Percentiles rank a stretch among this genome's conserved stretches.
These are phyloP conservation scores for Hymenochirus boettgeri DNA, from an alignment of 2,113 vertebrate species.

Conservation along the genomic window DNA sequence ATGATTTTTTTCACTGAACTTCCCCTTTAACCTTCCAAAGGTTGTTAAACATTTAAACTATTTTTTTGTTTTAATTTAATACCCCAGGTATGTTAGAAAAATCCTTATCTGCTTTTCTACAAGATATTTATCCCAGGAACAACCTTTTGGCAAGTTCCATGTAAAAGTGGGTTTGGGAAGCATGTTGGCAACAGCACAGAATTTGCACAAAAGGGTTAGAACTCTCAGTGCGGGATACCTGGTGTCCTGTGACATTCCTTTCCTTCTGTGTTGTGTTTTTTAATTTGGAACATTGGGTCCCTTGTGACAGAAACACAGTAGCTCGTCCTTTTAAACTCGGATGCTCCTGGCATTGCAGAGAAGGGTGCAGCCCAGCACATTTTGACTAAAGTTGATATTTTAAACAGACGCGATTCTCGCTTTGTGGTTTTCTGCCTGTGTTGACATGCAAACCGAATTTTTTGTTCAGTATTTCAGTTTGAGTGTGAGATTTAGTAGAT, in stretches of 20 bases:
- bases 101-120: too few relatives aligned
- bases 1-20: too few relatives aligned
- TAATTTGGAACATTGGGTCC: slow-evolving; percentile 13
- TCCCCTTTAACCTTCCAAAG: too few relatives aligned
- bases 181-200: background rate
- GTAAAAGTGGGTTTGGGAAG: background rate
- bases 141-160: background rate
- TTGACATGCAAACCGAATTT: too few relatives aligned
- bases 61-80: too few relatives aligned
- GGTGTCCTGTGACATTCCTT: slow-evolving; percentile 26
- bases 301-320: slow-evolving; percentile 3
- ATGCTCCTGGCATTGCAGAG: slow-evolving; percentile 8
- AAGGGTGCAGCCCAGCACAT: slow-evolving; percentile 22
- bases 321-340: background rate
- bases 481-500: too few relatives aligned
- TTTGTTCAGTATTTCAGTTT: too few relatives aligned
- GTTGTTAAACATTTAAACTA: too few relatives aligned
- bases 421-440: too few relatives aligned
- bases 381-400: too few relatives aligned
- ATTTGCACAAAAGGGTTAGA: background rate
- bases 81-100: too few relatives aligned
- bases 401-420: too few relatives aligned
- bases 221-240: slow-evolving; percentile 9
- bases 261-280: slow-evolving; percentile 3
- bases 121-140: background rate